Percentiles rank a stretch among this genome's conserved stretches.
Conservation (phyloP, 2,888 invertebrate species). For the Cryptophagus acutangulus region DNA sequence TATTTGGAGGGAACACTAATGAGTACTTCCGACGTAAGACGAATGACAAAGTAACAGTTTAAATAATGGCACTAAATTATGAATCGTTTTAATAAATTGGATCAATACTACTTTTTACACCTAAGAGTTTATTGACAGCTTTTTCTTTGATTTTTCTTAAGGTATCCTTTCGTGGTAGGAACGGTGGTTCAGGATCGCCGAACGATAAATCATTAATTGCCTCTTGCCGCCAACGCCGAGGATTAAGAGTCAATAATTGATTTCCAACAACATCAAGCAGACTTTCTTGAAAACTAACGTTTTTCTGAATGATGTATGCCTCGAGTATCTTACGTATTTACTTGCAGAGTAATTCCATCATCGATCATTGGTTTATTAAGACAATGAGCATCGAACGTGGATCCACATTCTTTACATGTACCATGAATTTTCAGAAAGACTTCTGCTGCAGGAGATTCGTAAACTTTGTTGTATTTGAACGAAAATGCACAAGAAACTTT, state of each 20-base stretch:
- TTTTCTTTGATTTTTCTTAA: constrained; percentile 1
- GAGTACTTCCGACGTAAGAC: too few relatives aligned
- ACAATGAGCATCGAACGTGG: constrained; percentile 1
- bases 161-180: neutral
- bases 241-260: neutral
- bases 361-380: neutral
- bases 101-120: constrained; percentile 1
- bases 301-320: neutral
- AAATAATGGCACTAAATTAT: too few relatives aligned
- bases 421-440: neutral
- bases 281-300: neutral
- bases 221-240: neutral
- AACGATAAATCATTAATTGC: neutral
- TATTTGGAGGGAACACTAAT: too few relatives aligned
- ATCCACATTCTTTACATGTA: neutral
- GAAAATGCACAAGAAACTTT: constrained; percentile 1
- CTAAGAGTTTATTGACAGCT: neutral
- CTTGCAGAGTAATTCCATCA: neutral
- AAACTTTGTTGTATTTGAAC: neutral
- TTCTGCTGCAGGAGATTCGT: neutral
- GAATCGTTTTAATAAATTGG: too few relatives aligned
- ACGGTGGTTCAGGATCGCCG: constrained; percentile 1
- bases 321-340: neutral
- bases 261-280: neutral
- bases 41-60: too few relatives aligned